Conservation (phyloP, 2,888 invertebrate genomes). For the Cosmia pyralina region DNA sequence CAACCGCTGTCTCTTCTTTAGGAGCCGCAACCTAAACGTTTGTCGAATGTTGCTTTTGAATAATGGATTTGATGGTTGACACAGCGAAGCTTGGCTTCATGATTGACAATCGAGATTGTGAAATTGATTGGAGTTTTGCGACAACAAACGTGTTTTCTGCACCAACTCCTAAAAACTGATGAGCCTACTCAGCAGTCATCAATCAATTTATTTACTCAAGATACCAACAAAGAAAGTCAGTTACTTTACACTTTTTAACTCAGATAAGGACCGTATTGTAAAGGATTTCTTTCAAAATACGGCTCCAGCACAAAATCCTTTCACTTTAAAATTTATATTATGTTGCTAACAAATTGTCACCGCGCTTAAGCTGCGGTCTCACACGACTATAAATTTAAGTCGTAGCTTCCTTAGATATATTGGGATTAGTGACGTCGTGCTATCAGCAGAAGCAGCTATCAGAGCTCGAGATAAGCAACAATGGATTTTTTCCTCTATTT, state of each 20-base stretch:
- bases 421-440: slow-evolving; percentile 70
- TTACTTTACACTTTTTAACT: slow-evolving; percentile 41
- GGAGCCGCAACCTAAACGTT: slow-evolving; percentile 62
- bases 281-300: slow-evolving; percentile 35
- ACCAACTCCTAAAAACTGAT: slow-evolving; percentile 57
- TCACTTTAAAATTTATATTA: slow-evolving; percentile 63
- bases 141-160: slow-evolving; percentile 54
- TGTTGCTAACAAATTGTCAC: slow-evolving; percentile 70
- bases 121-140: slow-evolving; percentile 60
- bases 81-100: slow-evolving; percentile 69
- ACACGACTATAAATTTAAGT: slow-evolving; percentile 72
- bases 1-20: slow-evolving; percentile 43
- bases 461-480: slow-evolving; percentile 37
- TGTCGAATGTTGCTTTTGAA: slow-evolving; percentile 80
- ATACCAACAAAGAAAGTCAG: slow-evolving; percentile 37
- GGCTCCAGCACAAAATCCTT: slow-evolving; percentile 46
- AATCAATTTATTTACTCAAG: slow-evolving; percentile 60
- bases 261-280: slow-evolving; percentile 34
- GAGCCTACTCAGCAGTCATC: slow-evolving; percentile 43
- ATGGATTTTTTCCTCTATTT: slow-evolving; percentile 53
- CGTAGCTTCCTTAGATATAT: slow-evolving; percentile 71
- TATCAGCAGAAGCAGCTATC: slow-evolving; percentile 67
- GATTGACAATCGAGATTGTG: slow-evolving; percentile 67
- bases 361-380: slow-evolving; percentile 68
- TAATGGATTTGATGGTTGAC: slow-evolving; percentile 78